Base-by-base conservation (phyloP, 2,888 invertebrate species). In the Anodontia alba region DNA sequence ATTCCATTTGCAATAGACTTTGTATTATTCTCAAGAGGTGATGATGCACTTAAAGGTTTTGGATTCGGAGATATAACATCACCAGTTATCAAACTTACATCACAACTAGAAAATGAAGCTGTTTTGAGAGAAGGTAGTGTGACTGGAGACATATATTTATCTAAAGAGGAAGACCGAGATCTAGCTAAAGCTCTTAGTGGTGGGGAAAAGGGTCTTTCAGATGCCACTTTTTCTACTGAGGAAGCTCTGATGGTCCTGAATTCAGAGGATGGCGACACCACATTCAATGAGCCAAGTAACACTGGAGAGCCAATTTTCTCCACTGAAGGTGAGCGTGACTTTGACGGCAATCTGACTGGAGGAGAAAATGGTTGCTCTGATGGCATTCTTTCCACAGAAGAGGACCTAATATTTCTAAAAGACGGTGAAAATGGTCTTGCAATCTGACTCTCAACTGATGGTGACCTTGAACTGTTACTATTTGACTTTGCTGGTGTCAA, bases 281-380 rank as follows among this genome's bases (percentile, higher is more conserved):
- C 38, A 20, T 33, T 7, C 17, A 43, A n/a, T 43, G 78, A 57
- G 51, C 80, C 76, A 3, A 83, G 31, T 8, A 33, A 62, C 20
- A 62, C 5, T 1, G 62, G 62, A 33, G 62, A 62, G 29, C 62
- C 33, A 33, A 80, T n/a, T 62, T 81, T 75, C 38, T 88, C 88
- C 7, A 83, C 76, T 23, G 88, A 88, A 54, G 80, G 84, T 75
- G 88, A 88, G 46, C 88, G 70, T 54, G 85, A 80, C 43, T 76
- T 54, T 15, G 78, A 36, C 23, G 51, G 26, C 36, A 62, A 36
- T 36, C 71, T 77, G 26, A 57, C 31, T 15, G 79, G 77, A 49
- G 76, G 73, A 54, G 76, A 43, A 46, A 67, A 72, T 15, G 73
- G 33, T n/a, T n/a, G 38, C 36, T 36, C n/a, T 20, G n/a, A n/a